phyloP scores from a whole-genome alignment of 2,888 invertebrate genomes.

The Polia nebulosa region DNA sequence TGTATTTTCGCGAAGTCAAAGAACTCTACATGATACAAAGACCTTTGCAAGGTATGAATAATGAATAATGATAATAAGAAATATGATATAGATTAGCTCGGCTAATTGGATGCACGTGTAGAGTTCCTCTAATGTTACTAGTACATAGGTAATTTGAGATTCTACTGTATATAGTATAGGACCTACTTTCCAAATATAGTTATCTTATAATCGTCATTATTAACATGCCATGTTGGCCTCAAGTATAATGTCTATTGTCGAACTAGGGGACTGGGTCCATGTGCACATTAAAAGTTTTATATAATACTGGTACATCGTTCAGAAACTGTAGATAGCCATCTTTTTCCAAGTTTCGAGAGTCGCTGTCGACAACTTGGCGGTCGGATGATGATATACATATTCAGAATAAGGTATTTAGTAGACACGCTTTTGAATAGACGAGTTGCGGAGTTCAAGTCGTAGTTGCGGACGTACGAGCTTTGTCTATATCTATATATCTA shows the following conservation, averaged over 20 bases:
- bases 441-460: too few species aligned
- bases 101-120: slow-evolving; percentile 21
- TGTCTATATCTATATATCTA: too few species aligned
- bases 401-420: slow-evolving; percentile 16
- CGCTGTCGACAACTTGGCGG: slow-evolving; percentile 8
- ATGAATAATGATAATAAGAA: slow-evolving; percentile 21
- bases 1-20: slow-evolving; percentile 18
- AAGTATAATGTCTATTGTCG: neutral
- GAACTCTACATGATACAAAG: slow-evolving; percentile 33
- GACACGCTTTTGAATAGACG: slow-evolving; percentile 8
- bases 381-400: slow-evolving; percentile 4
- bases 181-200: neutral
- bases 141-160: neutral
- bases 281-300: neutral
- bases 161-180: neutral
- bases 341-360: slow-evolving; percentile 25
- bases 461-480: neutral
- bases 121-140: neutral
- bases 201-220: neutral
- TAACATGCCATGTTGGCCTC: too few species aligned
- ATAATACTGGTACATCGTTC: slow-evolving; percentile 8
- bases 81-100: slow-evolving; percentile 14
- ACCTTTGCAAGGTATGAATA: slow-evolving; percentile 19
- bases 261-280: slow-evolving; percentile 1
- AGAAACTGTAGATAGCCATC: neutral